Base-by-base conservation (phyloP, 2,797 vertebrate genomes). In the Myotis vivesi region DNA sequence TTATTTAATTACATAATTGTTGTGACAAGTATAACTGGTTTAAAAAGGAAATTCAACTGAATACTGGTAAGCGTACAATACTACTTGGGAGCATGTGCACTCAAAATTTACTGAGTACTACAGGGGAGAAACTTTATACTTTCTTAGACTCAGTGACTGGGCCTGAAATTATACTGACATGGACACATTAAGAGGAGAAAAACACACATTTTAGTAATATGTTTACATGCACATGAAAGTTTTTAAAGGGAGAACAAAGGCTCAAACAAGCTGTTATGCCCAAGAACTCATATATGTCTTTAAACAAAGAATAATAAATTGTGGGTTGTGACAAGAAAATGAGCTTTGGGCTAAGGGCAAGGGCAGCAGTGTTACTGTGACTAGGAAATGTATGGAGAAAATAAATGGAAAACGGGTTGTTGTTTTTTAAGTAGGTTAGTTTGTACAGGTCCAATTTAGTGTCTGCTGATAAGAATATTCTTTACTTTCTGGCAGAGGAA, bases 1-100 rank as follows among this genome's bases (percentile, higher is more conserved):
- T 91, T 93, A 96, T 93, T 96, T 95, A 95, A 92, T 93, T 82
- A 53, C 30, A 83, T 94, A 93, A 95, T 95, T 95, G 62, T 75
- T 88, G 82, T 92, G 53, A 92, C 55, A 95, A 91, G 36, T 86
- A 83, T 79, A 96, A 77, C 28, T 95, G 81, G 38, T 92, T 87
- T 84, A 95, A 93, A 95, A 80, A 87, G 62, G 25, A 72, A 87
- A 91, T 81, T 83, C 41, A 95, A 17, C 36, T 46, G 55, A 89
- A 87, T 93, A 55, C 91, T 71, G 30, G 30, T 94, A 68, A 90
- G 33, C 5, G 10, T 33, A 81, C 16, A 69, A 1, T 3, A 73
- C 53, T 53, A 38, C 33, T 49, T 73, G 5, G 68, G 28, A 81
- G 3, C 7, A 68, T 44, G 55, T 53, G 8, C 41, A 57, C 8